Percentiles rank a stretch among this genome's conserved stretches.
phyloP scores from a whole-genome alignment of 2,888 invertebrate species.

The Salpingus planirostris region DNA sequence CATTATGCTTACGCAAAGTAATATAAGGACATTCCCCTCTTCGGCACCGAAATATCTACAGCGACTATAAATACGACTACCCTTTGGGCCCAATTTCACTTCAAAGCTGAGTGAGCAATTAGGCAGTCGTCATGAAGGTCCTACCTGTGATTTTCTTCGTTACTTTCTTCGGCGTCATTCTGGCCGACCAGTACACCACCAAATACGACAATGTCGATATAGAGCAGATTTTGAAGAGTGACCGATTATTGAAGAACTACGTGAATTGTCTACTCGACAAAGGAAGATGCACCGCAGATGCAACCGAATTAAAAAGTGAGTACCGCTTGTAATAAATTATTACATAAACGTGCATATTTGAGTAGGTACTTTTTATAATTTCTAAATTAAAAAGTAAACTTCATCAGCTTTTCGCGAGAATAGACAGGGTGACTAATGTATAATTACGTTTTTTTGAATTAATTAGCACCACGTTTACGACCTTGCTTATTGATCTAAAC shows the following conservation, averaged over 20 bases:
- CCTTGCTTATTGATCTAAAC: too few species aligned
- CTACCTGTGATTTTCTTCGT: slow-evolving; percentile 2
- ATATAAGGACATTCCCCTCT: slow-evolving; percentile 1
- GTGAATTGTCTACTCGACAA: slow-evolving; percentile 52
- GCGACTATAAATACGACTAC: too few species aligned
- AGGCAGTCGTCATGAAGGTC: too few species aligned
- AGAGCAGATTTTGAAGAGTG: slow-evolving; percentile 52
- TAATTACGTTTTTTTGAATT: background rate
- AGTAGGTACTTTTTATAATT: too few species aligned
- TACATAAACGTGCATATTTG: too few species aligned
- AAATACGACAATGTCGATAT: slow-evolving; percentile 53
- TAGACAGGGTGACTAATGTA: background rate
- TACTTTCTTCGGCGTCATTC: slow-evolving; percentile 2
- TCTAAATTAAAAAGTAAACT: too few species aligned
- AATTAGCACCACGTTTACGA: background rate
- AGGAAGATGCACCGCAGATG: slow-evolving; percentile 55
- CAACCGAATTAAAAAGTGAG: slow-evolving; percentile 44
- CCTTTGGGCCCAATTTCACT: too few species aligned
- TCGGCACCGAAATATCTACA: too few species aligned
- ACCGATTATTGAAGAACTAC: slow-evolving; percentile 53
- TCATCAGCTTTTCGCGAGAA: background rate
- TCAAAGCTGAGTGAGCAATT: too few species aligned
- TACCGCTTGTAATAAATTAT: slow-evolving; percentile 2
- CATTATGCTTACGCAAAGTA: too few species aligned
- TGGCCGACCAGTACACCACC: slow-evolving; percentile 45